phyloP scores from a whole-genome alignment of 2,113 vertebrate species.

The Marcusenius ussheri region DNA sequence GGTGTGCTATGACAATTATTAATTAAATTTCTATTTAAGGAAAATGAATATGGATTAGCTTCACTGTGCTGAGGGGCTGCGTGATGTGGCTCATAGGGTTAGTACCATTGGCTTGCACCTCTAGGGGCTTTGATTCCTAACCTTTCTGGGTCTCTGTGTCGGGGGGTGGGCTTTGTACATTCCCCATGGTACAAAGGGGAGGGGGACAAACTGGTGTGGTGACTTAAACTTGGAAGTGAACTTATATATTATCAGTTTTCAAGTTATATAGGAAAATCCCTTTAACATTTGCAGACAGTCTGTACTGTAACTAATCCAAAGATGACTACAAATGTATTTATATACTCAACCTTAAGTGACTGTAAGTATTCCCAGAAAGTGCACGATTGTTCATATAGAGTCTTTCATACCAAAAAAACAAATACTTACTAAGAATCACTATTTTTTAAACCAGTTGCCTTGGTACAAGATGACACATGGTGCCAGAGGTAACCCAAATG shows the following conservation, averaged over 20 bases:
- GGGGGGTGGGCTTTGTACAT: neutral
- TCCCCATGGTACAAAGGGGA: neutral
- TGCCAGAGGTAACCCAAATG: neutral
- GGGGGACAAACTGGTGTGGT: neutral
- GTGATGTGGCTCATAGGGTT: neutral
- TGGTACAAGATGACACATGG: neutral
- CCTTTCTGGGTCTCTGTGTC: neutral
- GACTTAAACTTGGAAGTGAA: neutral
- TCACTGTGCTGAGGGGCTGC: neutral
- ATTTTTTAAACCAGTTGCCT: neutral
- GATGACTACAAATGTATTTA: neutral
- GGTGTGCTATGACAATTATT: neutral
- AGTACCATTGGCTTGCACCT: neutral
- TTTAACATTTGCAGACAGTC: neutral
- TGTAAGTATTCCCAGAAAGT: neutral
- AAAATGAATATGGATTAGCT: neutral
- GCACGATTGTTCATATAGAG: neutral
- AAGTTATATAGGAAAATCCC: neutral
- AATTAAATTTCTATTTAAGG: neutral
- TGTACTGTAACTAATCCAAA: neutral
- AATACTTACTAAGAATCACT: neutral
- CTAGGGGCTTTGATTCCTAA: neutral
- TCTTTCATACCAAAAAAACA: neutral
- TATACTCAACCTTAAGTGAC: neutral
- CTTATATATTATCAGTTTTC: neutral